phyloP scores from a whole-genome alignment of 2,797 vertebrate species.

The Hirundo rustica region DNA sequence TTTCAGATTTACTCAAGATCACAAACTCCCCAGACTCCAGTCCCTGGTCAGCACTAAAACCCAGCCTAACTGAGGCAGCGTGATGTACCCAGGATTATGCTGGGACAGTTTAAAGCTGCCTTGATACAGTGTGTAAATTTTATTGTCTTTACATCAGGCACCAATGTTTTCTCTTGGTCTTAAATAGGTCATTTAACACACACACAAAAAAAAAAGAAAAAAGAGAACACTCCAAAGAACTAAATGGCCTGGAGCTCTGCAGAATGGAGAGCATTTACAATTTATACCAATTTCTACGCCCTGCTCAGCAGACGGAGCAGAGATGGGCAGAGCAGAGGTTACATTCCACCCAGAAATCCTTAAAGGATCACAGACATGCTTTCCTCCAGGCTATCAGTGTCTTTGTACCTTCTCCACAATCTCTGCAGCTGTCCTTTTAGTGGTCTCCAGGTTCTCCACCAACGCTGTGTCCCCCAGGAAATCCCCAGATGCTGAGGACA shows the following conservation, averaged over 20 bases:
- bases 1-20: neutral
- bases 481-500: constrained; percentile 92
- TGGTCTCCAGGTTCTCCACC: constrained; percentile 93
- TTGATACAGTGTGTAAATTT: constrained; percentile 38
- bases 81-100: neutral
- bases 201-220: neutral
- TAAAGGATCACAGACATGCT: neutral
- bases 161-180: neutral
- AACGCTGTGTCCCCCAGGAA: constrained; percentile 91
- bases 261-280: neutral
- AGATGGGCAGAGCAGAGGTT: neutral
- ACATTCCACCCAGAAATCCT: neutral
- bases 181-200: constrained; percentile 45
- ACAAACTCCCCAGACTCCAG: neutral
- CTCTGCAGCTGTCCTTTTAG: constrained; percentile 90
- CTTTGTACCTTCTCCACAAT: constrained; percentile 87
- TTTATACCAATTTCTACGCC: neutral
- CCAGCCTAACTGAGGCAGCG: neutral
- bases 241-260: neutral
- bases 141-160: constrained; percentile 25
- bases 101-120: constrained; percentile 11
- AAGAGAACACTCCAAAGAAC: neutral
- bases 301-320: neutral
- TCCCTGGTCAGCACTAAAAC: constrained; percentile 8
- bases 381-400: neutral